Percentiles rank a stretch among this genome's conserved stretches.
Evolutionary conservation across 2,797 vertebrate genomes (phyloP).

Genomic region (Melanogrammus aeglefinus): DNA sequence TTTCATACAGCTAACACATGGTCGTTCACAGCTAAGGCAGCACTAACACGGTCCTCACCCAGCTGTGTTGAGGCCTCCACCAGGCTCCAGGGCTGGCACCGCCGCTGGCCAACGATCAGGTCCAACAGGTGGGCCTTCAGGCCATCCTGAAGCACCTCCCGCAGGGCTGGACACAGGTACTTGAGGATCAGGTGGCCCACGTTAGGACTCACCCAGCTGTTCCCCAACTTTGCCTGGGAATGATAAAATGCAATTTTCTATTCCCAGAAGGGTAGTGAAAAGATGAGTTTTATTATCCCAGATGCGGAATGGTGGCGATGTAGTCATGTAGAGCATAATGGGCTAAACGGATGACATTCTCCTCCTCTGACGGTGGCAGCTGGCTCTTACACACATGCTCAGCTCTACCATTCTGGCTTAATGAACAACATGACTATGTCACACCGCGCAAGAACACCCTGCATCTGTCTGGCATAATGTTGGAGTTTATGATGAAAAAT

Average conservation of each 20-base stretch:
- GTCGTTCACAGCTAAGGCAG: not conserved
- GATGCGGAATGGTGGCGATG: not conserved
- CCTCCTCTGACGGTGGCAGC: not conserved
- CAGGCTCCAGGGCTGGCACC: constrained; percentile 91
- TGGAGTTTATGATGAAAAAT: not conserved
- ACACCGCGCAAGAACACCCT: not conserved
- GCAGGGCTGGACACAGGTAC: constrained; percentile 93
- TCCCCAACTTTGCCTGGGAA: constrained; percentile 89
- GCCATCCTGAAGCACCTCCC: constrained; percentile 85
- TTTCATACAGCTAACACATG: not conserved
- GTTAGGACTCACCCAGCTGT: constrained; percentile 96
- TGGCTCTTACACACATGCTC: not conserved
- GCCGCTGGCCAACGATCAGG: constrained; percentile 91
- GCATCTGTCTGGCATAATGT: not conserved
- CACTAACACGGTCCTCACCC: constrained; percentile 66
- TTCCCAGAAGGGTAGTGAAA: not conserved
- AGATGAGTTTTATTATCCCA: not conserved
- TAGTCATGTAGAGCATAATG: not conserved
- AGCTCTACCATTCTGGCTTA: not conserved
- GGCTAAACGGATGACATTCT: not conserved
- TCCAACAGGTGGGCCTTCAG: constrained; percentile 89
- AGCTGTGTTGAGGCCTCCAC: constrained; percentile 94
- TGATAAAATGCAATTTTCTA: not conserved
- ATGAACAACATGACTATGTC: not conserved
- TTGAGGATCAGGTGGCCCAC: constrained; percentile 94